Percentiles rank a stretch among this genome's conserved stretches.
These are phyloP conservation scores for Cloeon dipterum DNA, from an alignment of 2,888 invertebrate genomes.

Conservation along the genomic window DNA sequence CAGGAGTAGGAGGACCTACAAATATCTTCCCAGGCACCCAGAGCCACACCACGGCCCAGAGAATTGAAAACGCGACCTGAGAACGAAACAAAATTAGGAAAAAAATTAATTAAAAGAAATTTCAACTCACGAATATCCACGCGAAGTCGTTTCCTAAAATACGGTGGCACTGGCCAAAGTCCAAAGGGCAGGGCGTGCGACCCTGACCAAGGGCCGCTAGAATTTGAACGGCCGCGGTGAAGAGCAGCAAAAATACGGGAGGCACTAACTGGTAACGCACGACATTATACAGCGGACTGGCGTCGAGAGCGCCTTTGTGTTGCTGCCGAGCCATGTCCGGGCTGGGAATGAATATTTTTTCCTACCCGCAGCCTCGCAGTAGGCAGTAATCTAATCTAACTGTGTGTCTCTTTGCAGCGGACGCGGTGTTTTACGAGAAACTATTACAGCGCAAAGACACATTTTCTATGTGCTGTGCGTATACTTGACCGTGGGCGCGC, in stretches of 20 bases:
- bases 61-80: conserved; percentile 8
- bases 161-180: conserved; percentile 7
- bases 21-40: conserved; percentile 16
- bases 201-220: conserved; percentile 13
- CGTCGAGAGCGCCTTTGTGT: no score
- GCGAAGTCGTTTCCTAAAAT: conserved; percentile 13
- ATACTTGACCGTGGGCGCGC: no score
- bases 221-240: conserved; percentile 14
- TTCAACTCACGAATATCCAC: conserved; percentile 12
- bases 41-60: conserved; percentile 21
- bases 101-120: no score
- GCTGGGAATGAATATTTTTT: no score
- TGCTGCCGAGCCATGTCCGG: no score
- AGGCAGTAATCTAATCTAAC: no score
- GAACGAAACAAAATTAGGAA: no score
- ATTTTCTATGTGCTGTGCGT: no score
- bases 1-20: conserved; percentile 22
- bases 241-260: conserved; percentile 14
- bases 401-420: no score
- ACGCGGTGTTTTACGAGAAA: no score
- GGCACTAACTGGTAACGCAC: conserved; percentile 14
- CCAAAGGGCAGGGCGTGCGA: conserved; percentile 8
- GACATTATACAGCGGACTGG: conserved; percentile 6
- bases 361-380: no score
- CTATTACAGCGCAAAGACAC: no score